Base-by-base conservation (phyloP, 1,140 invertebrate genomes). In the Radopholus similis region DNA sequence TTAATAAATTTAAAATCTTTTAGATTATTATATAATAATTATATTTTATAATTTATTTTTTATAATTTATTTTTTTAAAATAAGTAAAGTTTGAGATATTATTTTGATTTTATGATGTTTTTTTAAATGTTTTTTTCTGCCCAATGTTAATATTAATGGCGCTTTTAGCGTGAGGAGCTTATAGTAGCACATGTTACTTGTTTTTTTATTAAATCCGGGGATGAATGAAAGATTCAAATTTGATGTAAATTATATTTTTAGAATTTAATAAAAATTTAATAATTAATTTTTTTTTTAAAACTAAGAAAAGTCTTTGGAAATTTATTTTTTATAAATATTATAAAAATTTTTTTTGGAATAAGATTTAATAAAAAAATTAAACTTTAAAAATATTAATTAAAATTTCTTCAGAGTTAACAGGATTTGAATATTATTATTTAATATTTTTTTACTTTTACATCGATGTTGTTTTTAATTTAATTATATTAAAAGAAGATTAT, bases 201-300 rank as follows among this genome's bases (percentile, higher is more conserved):
- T 67, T 18, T 57, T 71, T 67, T 67, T 70, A 67, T 64, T 67
- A 68, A 37, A 57, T 67, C 70, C 65, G 13, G 57, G 65, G 68
- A 67, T 67, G 65, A 67, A 67, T 67, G 65, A 58, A 69, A n/a
- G n/a, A 56, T 21, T 63, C 15, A 65, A 65, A 18, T 58, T 63
- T 15, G 51, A 56, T 69, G 23, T 67, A n/a, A 56, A 56, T 67
- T 67, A 70, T 65, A n/a, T 67, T 63, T 70, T 58, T 69, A 56
- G 67, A 67, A 67, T 63, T 66, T 66, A 51, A 67, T 66, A 18
- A 66, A 21, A 18, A 18, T 83, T 83, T 72, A 80, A 77, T 49
- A 32, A 56, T 30, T 74, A 59, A 69, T 42, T 15, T 72, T 72
- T 69, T 15, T 21, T 37, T 21, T 69, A 65, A 65, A 72, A 69